Percentiles rank a stretch among this genome's conserved stretches.
These are phyloP conservation scores for Onychomys torridus DNA, from an alignment of 2,797 vertebrate genomes.

Conservation along the genomic window DNA sequence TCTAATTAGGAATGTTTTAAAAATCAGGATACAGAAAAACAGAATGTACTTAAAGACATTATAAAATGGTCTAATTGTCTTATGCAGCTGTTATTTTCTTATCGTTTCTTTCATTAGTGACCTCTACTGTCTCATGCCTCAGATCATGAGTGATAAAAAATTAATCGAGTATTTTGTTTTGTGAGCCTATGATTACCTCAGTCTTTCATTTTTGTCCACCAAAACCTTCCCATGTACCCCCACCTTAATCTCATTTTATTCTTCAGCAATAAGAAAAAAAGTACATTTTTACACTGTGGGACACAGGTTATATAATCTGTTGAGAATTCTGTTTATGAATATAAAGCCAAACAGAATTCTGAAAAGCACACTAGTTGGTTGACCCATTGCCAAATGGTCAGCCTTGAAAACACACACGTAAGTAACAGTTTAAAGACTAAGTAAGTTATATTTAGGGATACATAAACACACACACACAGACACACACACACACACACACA, in stretches of 20 bases:
- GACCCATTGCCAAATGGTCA: neutral
- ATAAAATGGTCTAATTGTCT: neutral
- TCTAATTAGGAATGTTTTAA: neutral
- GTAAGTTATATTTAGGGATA: neutral
- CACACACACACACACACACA: too few relatives aligned
- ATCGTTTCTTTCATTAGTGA: neutral
- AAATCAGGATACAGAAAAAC: neutral
- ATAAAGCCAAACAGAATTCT: neutral
- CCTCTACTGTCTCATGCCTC: neutral
- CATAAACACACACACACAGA: neutral
- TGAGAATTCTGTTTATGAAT: neutral
- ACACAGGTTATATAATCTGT: neutral
- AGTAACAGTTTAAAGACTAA: neutral
- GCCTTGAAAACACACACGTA: neutral
- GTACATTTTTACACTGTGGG: neutral
- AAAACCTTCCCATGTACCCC: neutral
- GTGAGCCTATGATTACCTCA: neutral
- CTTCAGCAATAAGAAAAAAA: conserved; percentile 12
- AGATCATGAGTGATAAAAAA: neutral
- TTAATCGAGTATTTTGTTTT: neutral
- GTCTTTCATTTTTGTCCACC: neutral
- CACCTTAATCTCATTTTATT: neutral
- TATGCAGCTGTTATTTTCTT: neutral
- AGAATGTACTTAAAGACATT: neutral
- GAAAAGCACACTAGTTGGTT: neutral